Percentiles rank a stretch among this genome's conserved stretches.
These are phyloP conservation scores for Drosophila neocordata DNA, from an alignment of 1,140 invertebrate genomes.

Conservation along the genomic window DNA sequence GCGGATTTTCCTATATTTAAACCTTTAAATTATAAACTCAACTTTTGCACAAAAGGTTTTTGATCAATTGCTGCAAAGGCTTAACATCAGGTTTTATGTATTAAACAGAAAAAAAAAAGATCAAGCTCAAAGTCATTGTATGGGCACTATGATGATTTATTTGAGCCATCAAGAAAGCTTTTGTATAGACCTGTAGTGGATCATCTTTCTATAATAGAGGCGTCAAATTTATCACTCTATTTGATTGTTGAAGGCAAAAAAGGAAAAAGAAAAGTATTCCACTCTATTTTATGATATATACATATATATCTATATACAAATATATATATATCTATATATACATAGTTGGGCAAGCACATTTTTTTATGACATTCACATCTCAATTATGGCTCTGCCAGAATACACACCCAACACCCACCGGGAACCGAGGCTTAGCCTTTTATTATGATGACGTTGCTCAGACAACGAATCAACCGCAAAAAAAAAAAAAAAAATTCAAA, in stretches of 20 bases:
- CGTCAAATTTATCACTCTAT: conserved; percentile 22
- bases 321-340: conserved; percentile 1
- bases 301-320: neutral
- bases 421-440: conserved; percentile 32
- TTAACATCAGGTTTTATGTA: too few relatives aligned
- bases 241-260: neutral
- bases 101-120: too few relatives aligned
- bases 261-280: neutral
- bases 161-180: conserved; percentile 20
- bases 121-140: too few relatives aligned
- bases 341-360: conserved; percentile 10
- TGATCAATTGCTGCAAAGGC: too few relatives aligned
- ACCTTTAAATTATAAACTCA: too few relatives aligned
- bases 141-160: neutral
- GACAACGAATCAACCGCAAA: conserved; percentile 55
- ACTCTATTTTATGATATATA: conserved; percentile 11
- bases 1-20: too few relatives aligned
- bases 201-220: conserved; percentile 4
- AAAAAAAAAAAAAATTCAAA: conserved; percentile 37
- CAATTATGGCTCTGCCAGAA: conserved; percentile 33
- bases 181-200: conserved; percentile 10
- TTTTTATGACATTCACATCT: conserved; percentile 30
- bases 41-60: too few relatives aligned
- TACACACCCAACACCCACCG: neutral
- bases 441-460: conserved; percentile 28